Percentiles rank a stretch among this genome's conserved stretches.
phyloP scores from a whole-genome alignment of 2,888 invertebrate species.

The Dynastes tityus region DNA sequence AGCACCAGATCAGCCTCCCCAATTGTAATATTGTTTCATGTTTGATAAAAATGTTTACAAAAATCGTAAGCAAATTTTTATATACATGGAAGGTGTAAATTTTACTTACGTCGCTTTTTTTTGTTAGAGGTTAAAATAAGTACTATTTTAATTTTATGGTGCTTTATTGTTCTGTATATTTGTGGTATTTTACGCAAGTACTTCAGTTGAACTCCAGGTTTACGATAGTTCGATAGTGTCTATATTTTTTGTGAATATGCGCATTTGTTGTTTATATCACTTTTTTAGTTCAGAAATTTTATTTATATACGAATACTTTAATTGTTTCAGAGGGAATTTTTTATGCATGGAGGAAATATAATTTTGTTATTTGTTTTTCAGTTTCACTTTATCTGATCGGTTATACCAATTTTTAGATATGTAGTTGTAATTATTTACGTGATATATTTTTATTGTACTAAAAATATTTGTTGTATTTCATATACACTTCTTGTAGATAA shows the following conservation, averaged over 20 bases:
- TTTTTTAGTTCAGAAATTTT: neutral
- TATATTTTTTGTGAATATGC: slow-evolving; percentile 19
- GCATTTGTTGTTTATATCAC: slow-evolving; percentile 13
- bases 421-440: neutral
- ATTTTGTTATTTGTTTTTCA: slow-evolving; percentile 13
- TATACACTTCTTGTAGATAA: slow-evolving; percentile 9
- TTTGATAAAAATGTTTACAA: neutral
- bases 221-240: slow-evolving; percentile 6
- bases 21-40: neutral
- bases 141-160: slow-evolving; percentile 24
- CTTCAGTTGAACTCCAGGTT: neutral
- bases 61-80: too few species aligned
- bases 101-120: neutral
- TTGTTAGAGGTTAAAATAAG: neutral
- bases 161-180: slow-evolving; percentile 12
- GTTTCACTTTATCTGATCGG: neutral
- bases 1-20: slow-evolving; percentile 38
- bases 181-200: neutral
- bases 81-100: neutral
- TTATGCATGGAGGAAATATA: neutral
- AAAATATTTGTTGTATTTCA: slow-evolving; percentile 3
- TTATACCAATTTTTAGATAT: neutral
- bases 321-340: neutral
- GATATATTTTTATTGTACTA: slow-evolving; percentile 3
- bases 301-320: slow-evolving; percentile 10